These are phyloP conservation scores for Atherix ibis DNA, from an alignment of 2,888 invertebrate species.

Conservation along the genomic window DNA sequence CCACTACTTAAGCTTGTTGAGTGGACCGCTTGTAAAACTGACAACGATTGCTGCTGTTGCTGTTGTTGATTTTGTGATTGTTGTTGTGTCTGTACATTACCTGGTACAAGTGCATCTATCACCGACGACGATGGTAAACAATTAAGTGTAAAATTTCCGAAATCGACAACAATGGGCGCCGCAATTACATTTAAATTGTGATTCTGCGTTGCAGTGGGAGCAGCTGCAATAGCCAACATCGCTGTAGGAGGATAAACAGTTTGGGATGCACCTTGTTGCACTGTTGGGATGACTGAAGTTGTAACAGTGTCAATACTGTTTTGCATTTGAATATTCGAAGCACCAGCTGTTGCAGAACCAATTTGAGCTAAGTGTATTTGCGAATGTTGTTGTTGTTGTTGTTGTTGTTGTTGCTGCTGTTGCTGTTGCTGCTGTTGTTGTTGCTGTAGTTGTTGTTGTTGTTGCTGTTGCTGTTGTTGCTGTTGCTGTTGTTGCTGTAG, in stretches of 20 bases:
- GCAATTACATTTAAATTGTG: conserved; percentile 22
- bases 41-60: conserved; percentile 7
- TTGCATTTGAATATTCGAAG: too few relatives aligned
- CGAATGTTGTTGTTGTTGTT: too few relatives aligned
- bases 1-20: conserved; percentile 11
- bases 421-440: too few relatives aligned
- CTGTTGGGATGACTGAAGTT: conserved; percentile 13
- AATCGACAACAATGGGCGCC: conserved; percentile 22
- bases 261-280: too few relatives aligned
- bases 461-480: conserved; percentile 3
- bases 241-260: conserved; percentile 13
- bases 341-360: too few relatives aligned
- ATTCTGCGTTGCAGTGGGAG: conserved; percentile 16
- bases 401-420: too few relatives aligned
- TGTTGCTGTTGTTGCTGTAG: conserved; percentile 5
- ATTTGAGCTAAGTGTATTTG: too few relatives aligned
- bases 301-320: conserved; percentile 11
- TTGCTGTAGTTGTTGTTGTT: too few relatives aligned
- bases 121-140: conserved; percentile 15
- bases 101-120: conserved; percentile 7
- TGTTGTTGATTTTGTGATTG: conserved; percentile 8
- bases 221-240: conserved; percentile 16
- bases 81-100: conserved; percentile 3
- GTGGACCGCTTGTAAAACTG: conserved; percentile 7
- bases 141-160: conserved; percentile 21